Conservation (phyloP, 1,140 invertebrate genomes). For the Trichonephila clavipes region DNA sequence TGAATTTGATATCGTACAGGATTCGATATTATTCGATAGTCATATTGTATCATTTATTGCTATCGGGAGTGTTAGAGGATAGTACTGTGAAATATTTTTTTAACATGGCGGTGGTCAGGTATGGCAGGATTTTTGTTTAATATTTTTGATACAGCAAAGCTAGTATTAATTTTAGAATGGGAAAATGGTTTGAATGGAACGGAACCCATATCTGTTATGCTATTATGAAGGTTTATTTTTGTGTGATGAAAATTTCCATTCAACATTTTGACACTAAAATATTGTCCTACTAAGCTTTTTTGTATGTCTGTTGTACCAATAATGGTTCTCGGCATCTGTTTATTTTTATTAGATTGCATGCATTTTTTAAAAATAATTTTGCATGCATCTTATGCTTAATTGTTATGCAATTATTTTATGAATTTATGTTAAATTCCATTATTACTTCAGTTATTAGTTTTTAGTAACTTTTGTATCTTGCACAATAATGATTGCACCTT, state of each 20-base stretch:
- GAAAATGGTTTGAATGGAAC: neutral
- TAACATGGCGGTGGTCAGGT: conserved; percentile 63
- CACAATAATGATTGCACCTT: neutral
- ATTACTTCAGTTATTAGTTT: neutral
- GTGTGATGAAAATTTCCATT: conserved; percentile 68
- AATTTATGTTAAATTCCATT: too few relatives aligned
- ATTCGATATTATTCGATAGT: neutral
- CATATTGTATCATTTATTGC: neutral
- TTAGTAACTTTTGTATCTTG: neutral
- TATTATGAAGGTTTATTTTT: conserved; percentile 20
- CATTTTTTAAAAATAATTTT: neutral
- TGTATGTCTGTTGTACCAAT: neutral
- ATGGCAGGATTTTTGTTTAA: conserved; percentile 37
- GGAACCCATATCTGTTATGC: neutral
- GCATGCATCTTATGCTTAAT: neutral
- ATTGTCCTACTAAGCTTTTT: conserved; percentile 27
- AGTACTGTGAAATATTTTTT: conserved; percentile 17
- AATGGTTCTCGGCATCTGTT: conserved; percentile 6
- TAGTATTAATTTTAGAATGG: conserved; percentile 51
- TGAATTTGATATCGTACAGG: neutral
- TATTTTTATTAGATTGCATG: neutral
- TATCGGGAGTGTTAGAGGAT: neutral
- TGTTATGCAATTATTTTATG: too few relatives aligned
- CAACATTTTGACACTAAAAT: conserved; percentile 66
- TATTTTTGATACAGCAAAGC: neutral